A percentile compares a stretch with the other conserved stretches of the same genome.
phyloP scores from a whole-genome alignment of 1,140 invertebrate genomes.

The Andricus grossulariae region DNA sequence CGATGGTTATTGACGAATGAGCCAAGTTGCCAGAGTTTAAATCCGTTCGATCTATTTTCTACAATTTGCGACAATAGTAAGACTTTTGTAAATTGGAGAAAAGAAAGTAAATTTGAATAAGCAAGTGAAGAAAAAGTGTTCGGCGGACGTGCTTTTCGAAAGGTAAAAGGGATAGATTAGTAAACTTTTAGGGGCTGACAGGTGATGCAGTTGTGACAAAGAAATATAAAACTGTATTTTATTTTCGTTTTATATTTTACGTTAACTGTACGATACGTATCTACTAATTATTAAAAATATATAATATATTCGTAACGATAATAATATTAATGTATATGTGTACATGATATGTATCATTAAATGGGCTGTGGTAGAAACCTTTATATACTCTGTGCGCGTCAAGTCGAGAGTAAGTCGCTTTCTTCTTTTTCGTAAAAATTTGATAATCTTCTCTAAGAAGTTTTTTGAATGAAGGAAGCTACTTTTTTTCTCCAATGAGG shows the following conservation, averaged over 20 bases:
- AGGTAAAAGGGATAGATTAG: neutral
- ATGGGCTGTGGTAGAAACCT: constrained; percentile 73
- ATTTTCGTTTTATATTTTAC: constrained; percentile 19
- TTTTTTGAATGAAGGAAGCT: constrained; percentile 16
- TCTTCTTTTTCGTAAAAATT: no score
- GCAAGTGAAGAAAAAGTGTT: neutral
- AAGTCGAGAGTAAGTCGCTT: constrained; percentile 34
- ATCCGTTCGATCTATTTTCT: no score
- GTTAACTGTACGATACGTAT: constrained; percentile 40
- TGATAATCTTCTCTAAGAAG: constrained; percentile 31
- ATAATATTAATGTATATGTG: constrained; percentile 59
- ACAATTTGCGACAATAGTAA: no score
- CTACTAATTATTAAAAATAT: constrained; percentile 41
- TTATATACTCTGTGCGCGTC: constrained; percentile 62
- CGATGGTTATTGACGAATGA: no score
- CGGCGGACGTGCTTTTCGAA: neutral
- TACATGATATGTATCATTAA: constrained; percentile 68
- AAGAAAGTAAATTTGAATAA: neutral
- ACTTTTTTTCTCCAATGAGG: constrained; percentile 39
- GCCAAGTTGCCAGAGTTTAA: no score
- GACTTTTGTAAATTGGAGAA: no score
- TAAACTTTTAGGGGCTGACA: constrained; percentile 21
- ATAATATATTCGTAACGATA: constrained; percentile 39
- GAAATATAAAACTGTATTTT: neutral
- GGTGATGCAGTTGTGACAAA: neutral